Evolutionary conservation across 1,140 invertebrate species (phyloP).

Genomic region (Carcinoscorpius rotundicauda): DNA sequence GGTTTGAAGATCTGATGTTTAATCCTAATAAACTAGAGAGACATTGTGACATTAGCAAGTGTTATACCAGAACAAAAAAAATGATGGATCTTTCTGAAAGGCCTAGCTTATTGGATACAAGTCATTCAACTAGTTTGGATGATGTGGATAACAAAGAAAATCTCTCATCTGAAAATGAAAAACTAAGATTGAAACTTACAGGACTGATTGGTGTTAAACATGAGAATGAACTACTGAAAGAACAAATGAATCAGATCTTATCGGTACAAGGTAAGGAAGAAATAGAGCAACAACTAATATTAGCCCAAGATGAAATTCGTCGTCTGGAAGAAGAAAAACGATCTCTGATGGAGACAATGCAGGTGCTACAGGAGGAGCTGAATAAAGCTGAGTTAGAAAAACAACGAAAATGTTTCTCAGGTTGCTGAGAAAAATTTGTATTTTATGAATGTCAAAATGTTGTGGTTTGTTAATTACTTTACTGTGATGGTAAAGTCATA

Average conservation of each 20-base stretch:
- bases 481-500: no score
- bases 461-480: no score
- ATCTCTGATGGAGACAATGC: slow-evolving; percentile 15
- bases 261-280: slow-evolving; percentile 7
- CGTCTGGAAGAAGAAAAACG: slow-evolving; percentile 16
- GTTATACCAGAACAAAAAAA: neutral
- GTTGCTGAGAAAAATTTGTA: no score
- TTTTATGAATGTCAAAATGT: no score
- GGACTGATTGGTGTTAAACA: slow-evolving; percentile 14
- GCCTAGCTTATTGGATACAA: neutral
- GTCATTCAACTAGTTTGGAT: neutral
- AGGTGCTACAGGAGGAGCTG: slow-evolving; percentile 13
- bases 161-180: slow-evolving; percentile 7
- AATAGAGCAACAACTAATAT: slow-evolving; percentile 8
- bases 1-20: no score
- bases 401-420: neutral
- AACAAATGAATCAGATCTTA: slow-evolving; percentile 10
- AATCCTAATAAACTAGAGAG: neutral
- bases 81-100: neutral
- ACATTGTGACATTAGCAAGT: neutral
- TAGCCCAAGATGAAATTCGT: slow-evolving; percentile 10
- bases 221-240: slow-evolving; percentile 16
- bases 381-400: slow-evolving; percentile 13
- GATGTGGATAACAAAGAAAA: neutral
- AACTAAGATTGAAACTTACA: slow-evolving; percentile 11